Evolutionary conservation across 2,113 vertebrate species (phyloP), one percentile per base, ranked within the genome.

Genomic region (Elachura formosa): DNA sequence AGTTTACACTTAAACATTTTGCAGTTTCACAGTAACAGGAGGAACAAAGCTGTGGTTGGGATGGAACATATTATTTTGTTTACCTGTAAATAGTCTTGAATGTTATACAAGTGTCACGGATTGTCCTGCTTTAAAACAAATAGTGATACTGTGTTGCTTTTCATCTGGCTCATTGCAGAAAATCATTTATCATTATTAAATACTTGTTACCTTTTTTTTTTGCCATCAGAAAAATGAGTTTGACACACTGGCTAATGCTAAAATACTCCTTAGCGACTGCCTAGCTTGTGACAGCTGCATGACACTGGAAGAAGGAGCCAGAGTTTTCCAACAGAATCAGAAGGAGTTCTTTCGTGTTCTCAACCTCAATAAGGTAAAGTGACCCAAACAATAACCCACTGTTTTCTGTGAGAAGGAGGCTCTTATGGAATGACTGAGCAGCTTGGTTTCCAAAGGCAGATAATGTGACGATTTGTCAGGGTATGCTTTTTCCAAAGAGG

Each of bases 221-320:
- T 14, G 19, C 55, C 59, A 31, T 5, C 40, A 99, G 99, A 97
- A 97, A 87, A 98, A 96, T 69, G 98, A 98, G 54, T 97, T 98
- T 78, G 92, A 97, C 73, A 96, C 94, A 3, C 55, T 98, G 93
- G 98, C 97, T 72, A 96, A 97, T 71, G 98, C 98, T 94, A 97
- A 97, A 94, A 90, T 99, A 96, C 96, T 99, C 93, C 97, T 99
- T 95, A 99, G 99, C 3, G 98, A 99, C 49, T 99, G 99, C 96
- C 96, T 99, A 96, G 99, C 99, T 4, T 99, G 99, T 90, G 99
- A 99, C 6, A 99, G 98, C 66, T 99, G 99, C 41, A 93, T 99
- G 73, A 99, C 99, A 2, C 95, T 98, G 2, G 98, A 99, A 51
- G 99, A 99, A 96, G 98, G 97, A 64, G 94, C 96, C 87, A 98